A percentile compares a stretch with the other conserved stretches of the same genome.
Conservation (phyloP, 2,113 vertebrate genomes). For the Muntiacus reevesi region DNA sequence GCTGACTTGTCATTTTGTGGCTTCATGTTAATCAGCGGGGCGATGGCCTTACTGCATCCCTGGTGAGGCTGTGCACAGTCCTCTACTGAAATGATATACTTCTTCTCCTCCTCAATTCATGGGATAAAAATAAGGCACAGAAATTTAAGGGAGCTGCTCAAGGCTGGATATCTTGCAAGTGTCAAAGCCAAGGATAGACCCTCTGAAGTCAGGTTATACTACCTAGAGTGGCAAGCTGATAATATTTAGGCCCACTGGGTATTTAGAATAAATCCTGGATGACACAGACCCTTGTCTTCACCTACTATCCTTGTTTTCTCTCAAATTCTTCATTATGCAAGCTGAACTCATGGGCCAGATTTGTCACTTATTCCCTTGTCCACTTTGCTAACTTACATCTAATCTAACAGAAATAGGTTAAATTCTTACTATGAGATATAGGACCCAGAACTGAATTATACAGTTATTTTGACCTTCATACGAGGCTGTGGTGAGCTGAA, state of each 20-base stretch:
- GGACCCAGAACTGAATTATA: neutral
- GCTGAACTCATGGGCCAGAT: neutral
- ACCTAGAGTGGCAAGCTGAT: neutral
- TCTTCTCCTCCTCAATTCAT: neutral
- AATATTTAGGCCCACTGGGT: neutral
- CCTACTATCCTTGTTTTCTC: neutral
- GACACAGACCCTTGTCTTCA: neutral
- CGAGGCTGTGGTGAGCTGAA: neutral
- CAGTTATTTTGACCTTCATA: neutral
- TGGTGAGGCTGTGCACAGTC: neutral
- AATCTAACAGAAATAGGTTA: neutral
- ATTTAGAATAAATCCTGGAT: neutral
- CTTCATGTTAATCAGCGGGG: neutral
- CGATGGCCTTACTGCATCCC: neutral
- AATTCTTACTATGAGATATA: neutral
- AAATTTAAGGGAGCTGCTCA: neutral
- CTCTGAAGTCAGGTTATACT: neutral
- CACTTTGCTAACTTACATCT: neutral
- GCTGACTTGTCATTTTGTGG: conserved; percentile 14
- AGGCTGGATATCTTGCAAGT: neutral
- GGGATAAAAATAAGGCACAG: neutral
- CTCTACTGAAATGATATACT: neutral
- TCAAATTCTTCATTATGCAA: neutral
- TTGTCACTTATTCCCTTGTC: neutral
- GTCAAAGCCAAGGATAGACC: neutral